Percentiles rank a stretch among this genome's conserved stretches.
Evolutionary conservation across 2,888 invertebrate species (phyloP).

Genomic region (Pyrgus malvae): DNA sequence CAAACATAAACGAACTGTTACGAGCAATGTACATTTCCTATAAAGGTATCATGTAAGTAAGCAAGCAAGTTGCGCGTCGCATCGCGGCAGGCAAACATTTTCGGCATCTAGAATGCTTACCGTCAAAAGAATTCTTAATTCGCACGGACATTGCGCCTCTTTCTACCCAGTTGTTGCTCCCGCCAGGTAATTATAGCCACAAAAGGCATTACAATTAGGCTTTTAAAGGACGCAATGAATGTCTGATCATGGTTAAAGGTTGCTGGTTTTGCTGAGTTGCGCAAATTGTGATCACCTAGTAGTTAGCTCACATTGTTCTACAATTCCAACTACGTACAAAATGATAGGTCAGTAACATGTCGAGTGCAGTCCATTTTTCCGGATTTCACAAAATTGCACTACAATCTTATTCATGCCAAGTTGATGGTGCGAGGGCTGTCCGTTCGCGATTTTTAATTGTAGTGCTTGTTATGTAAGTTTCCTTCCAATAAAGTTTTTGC

Average conservation of each 20-base stretch:
- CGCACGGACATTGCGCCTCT: slow-evolving; percentile 19
- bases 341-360: background rate
- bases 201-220: slow-evolving; percentile 29
- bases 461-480: slow-evolving; percentile 16
- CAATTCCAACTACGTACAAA: background rate
- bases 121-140: slow-evolving; percentile 27
- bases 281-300: no score
- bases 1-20: no score
- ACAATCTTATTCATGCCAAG: slow-evolving; percentile 22
- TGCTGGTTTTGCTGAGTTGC: no score
- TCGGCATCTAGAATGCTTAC: slow-evolving; percentile 8
- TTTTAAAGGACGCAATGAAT: slow-evolving; percentile 21
- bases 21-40: no score
- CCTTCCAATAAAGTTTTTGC: background rate
- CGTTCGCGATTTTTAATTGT: slow-evolving; percentile 25
- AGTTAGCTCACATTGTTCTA: no score
- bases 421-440: slow-evolving; percentile 12
- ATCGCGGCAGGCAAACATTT: slow-evolving; percentile 14
- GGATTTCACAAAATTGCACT: slow-evolving; percentile 10
- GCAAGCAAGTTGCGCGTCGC: no score
- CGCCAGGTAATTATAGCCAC: slow-evolving; percentile 25
- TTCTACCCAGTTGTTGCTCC: slow-evolving; percentile 14
- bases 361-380: slow-evolving; percentile 11
- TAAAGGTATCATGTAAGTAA: no score
- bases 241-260: slow-evolving; percentile 12